A percentile compares a stretch with the other conserved stretches of the same genome.
Evolutionary conservation across 2,797 vertebrate species (phyloP).

Genomic region (Jordanella pulchra): DNA sequence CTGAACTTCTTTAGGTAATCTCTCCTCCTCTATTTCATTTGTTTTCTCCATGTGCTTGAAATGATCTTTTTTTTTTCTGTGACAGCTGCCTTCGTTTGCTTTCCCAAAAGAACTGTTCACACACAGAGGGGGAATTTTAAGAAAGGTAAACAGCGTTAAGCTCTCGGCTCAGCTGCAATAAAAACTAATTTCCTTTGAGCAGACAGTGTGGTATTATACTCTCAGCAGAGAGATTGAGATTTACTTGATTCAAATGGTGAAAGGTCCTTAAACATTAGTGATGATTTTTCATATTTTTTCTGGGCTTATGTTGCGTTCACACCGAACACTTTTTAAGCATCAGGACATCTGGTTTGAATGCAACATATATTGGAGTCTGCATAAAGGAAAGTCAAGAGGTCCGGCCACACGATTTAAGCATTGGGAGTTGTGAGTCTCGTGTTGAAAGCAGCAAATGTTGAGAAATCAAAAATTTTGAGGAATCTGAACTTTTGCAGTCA

Average conservation of each 20-base stretch:
- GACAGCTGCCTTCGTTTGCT: conserved; percentile 15
- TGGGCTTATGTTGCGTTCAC: conserved; percentile 8
- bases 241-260: conserved; percentile 8
- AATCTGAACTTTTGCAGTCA: too few relatives aligned
- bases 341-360: too few relatives aligned
- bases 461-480: too few relatives aligned
- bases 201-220: conserved; percentile 31
- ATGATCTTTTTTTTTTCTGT: conserved; percentile 6
- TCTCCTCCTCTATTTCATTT: not conserved
- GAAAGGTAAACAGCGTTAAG: conserved; percentile 39
- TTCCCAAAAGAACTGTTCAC: conserved; percentile 16
- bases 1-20: conserved; percentile 69
- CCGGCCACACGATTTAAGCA: too few relatives aligned
- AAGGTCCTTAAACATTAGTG: conserved; percentile 11
- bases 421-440: too few relatives aligned
- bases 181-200: conserved; percentile 42
- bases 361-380: too few relatives aligned
- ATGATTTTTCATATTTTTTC: conserved; percentile 1
- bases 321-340: too few relatives aligned
- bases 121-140: conserved; percentile 35
- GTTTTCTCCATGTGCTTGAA: not conserved
- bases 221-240: conserved; percentile 9
- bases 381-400: too few relatives aligned
- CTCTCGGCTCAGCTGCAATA: not conserved
- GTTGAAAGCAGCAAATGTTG: too few relatives aligned